These are phyloP conservation scores for Zaprionus obscuricornis DNA, from an alignment of 2,888 invertebrate genomes.

Conservation along the genomic window DNA sequence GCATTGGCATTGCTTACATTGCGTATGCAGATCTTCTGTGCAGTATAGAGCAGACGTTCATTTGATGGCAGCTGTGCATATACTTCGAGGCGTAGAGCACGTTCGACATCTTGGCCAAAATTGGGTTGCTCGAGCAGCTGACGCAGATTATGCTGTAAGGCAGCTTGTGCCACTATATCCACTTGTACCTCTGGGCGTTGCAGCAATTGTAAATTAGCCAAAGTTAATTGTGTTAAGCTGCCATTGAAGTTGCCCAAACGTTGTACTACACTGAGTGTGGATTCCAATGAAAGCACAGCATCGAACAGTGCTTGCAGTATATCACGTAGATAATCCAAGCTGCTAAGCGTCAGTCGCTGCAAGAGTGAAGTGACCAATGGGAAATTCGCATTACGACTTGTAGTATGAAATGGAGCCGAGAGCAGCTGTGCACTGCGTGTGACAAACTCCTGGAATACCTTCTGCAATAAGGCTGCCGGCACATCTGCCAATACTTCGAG, in stretches of 20 bases:
- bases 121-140: conserved; percentile 33
- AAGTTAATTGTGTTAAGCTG: conserved; percentile 45
- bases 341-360: conserved; percentile 45
- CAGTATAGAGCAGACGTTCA: conserved; percentile 55
- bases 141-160: conserved; percentile 41
- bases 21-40: conserved; percentile 64
- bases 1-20: conserved; percentile 50
- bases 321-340: conserved; percentile 48
- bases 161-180: conserved; percentile 13
- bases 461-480: conserved; percentile 18
- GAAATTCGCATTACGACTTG: conserved; percentile 36
- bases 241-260: conserved; percentile 43
- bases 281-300: conserved; percentile 51
- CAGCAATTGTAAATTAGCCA: conserved; percentile 55
- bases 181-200: conserved; percentile 40
- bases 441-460: conserved; percentile 42
- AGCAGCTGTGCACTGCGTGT: conserved; percentile 55
- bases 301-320: conserved; percentile 56
- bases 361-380: conserved; percentile 48
- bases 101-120: conserved; percentile 38
- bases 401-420: conserved; percentile 53
- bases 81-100: conserved; percentile 20
- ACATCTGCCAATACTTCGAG: conserved; percentile 35
- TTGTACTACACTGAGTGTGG: conserved; percentile 42
- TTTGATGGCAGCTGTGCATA: conserved; percentile 47